Percentiles rank a stretch among this genome's conserved stretches.
These are phyloP conservation scores for Scrobipalpa costella DNA, from an alignment of 2,888 invertebrate genomes.

Conservation along the genomic window DNA sequence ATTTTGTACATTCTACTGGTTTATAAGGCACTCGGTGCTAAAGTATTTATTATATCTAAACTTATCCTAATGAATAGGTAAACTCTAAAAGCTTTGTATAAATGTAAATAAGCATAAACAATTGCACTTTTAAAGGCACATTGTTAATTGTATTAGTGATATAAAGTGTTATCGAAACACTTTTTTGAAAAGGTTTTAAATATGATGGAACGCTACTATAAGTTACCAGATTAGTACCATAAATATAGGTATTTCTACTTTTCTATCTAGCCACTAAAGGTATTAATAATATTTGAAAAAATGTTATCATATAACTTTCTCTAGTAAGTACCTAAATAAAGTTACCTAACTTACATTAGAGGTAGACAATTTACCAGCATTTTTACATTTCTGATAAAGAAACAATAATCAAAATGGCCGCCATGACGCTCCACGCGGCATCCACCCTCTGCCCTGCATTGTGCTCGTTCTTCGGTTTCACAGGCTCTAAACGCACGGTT, in stretches of 20 bases:
- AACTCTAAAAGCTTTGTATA: background rate
- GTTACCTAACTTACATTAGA: background rate
- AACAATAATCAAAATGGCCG: background rate
- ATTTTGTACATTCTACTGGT: constrained; percentile 60
- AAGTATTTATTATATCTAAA: background rate
- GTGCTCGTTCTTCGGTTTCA: background rate
- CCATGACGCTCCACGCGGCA: background rate
- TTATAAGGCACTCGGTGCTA: constrained; percentile 76
- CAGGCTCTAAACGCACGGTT: constrained; percentile 82
- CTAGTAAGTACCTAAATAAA: too few species aligned
- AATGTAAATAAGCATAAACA: background rate
- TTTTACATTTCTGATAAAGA: background rate
- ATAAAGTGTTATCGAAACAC: too few species aligned
- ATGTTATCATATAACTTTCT: background rate
- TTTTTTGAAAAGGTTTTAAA: too few species aligned
- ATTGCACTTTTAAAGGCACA: constrained; percentile 18
- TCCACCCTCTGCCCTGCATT: background rate
- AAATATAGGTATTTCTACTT: background rate
- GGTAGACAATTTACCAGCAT: too few species aligned
- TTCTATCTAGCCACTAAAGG: background rate
- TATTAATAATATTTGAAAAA: background rate
- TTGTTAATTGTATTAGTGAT: too few species aligned
- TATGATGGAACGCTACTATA: too few species aligned
- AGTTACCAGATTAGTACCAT: too few species aligned
- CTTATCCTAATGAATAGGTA: background rate